phyloP scores from a whole-genome alignment of 1,140 invertebrate species.

The Drosophila teissieri region DNA sequence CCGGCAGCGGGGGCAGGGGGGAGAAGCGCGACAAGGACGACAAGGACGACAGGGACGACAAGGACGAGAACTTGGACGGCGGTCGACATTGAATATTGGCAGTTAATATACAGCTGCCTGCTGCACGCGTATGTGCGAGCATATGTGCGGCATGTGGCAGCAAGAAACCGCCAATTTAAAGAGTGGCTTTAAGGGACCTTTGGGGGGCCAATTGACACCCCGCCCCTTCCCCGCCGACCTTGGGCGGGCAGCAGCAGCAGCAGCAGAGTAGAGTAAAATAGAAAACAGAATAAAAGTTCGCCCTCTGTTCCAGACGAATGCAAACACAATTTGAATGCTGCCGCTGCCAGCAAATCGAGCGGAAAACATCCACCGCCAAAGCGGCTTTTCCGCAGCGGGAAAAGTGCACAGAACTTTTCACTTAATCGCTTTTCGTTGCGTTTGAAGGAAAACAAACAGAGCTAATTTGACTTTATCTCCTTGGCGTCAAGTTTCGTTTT shows the following conservation, averaged over 20 bases:
- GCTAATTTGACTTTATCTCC: slow-evolving; percentile 78
- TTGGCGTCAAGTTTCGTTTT: slow-evolving; percentile 25
- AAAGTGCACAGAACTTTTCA: slow-evolving; percentile 63
- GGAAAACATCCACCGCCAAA: slow-evolving; percentile 46
- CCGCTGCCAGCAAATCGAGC: slow-evolving; percentile 72
- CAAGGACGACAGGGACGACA: slow-evolving; percentile 38
- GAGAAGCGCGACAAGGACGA: slow-evolving; percentile 10
- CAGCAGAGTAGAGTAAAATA: slow-evolving; percentile 14
- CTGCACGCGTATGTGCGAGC: neutral
- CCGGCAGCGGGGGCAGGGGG: slow-evolving; percentile 39
- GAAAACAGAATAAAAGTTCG: slow-evolving; percentile 20
- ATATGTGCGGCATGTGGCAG: slow-evolving; percentile 13
- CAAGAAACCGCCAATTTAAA: slow-evolving; percentile 22
- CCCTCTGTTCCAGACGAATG: slow-evolving; percentile 39
- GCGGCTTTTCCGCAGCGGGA: neutral
- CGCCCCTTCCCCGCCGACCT: slow-evolving; percentile 16
- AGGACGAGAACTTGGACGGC: slow-evolving; percentile 12
- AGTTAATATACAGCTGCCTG: neutral
- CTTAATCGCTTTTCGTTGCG: slow-evolving; percentile 79
- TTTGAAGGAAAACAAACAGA: slow-evolving; percentile 77
- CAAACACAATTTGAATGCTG: slow-evolving; percentile 75
- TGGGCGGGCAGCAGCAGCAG: slow-evolving; percentile 8
- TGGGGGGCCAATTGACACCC: neutral
- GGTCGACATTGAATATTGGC: slow-evolving; percentile 45
- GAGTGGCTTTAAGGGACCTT: slow-evolving; percentile 4